Evolutionary conservation across 2,797 vertebrate species (phyloP).

Genomic region (Scolopax rusticola): DNA sequence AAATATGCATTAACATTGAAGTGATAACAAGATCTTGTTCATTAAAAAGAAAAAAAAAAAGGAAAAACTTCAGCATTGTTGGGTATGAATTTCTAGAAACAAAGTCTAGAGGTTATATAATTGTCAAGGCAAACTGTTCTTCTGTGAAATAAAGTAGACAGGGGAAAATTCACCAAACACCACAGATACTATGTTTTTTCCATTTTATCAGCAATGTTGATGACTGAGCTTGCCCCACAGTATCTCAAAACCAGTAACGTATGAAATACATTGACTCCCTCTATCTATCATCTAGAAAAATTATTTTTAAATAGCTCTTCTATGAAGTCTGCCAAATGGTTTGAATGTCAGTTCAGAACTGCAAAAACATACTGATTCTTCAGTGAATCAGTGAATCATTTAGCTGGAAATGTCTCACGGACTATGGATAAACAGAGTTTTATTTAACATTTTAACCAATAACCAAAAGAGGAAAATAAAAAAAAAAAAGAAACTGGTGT

Average conservation of each 20-base stretch:
- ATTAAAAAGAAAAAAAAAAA: neutral
- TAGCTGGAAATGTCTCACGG: neutral
- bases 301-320: neutral
- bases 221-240: neutral
- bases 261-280: neutral
- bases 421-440: neutral
- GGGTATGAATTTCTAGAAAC: neutral
- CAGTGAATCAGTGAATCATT: neutral
- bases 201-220: neutral
- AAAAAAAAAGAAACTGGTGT: accelerated
- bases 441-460: neutral
- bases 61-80: neutral
- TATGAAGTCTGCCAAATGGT: neutral
- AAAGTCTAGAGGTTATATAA: neutral
- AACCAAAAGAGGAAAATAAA: neutral
- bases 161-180: neutral
- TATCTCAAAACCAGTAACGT: neutral
- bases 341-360: neutral
- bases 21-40: neutral
- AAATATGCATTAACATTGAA: neutral
- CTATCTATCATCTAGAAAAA: neutral
- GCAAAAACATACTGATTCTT: neutral
- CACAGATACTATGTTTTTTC: neutral
- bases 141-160: neutral
- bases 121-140: neutral